phyloP scores from a whole-genome alignment of 2,797 vertebrate species.

The Mus caroli region DNA sequence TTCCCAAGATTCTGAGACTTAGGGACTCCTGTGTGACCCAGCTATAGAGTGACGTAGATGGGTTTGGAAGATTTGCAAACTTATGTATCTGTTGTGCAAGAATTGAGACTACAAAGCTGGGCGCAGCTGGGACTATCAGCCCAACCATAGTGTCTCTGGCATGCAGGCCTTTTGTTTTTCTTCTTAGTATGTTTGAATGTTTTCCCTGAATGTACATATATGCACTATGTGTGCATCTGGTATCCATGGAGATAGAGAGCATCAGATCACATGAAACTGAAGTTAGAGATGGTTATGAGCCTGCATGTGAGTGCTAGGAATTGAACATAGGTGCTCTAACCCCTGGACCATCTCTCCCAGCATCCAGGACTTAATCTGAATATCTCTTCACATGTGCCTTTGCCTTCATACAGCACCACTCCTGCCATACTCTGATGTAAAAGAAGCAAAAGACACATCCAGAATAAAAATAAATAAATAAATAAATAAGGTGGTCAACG shows the following conservation, averaged over 20 bases:
- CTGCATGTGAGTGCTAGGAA: neutral
- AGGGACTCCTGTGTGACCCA: neutral
- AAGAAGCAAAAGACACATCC: neutral
- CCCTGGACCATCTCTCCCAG: neutral
- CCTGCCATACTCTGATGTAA: neutral
- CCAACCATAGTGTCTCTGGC: neutral
- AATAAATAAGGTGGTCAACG: neutral
- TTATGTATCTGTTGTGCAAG: neutral
- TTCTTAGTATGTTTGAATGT: neutral
- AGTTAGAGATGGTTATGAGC: neutral
- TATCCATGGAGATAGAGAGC: neutral
- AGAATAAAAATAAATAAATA: neutral
- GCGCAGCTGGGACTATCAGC: neutral
- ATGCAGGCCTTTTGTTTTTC: neutral
- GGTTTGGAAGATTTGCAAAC: neutral
- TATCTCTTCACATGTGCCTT: neutral
- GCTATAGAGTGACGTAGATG: neutral
- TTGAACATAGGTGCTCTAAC: neutral
- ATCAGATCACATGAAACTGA: neutral
- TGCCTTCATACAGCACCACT: neutral
- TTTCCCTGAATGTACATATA: neutral
- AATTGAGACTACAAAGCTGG: neutral
- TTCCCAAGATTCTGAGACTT: neutral
- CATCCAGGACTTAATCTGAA: too few relatives aligned
- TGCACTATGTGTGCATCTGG: neutral